These are phyloP conservation scores for Linnaemya tessellans DNA, from an alignment of 2,888 invertebrate species.

Conservation along the genomic window DNA sequence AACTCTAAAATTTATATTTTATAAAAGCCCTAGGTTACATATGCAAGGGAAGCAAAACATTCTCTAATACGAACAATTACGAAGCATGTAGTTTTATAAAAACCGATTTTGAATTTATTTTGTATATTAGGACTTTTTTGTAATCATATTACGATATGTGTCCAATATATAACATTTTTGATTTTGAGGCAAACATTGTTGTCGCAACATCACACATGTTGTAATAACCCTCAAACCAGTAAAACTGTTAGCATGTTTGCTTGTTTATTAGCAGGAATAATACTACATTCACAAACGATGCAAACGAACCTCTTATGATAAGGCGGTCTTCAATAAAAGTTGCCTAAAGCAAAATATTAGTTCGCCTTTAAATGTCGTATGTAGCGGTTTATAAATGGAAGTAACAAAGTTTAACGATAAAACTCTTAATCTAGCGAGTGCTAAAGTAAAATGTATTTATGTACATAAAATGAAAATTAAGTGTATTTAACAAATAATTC, in stretches of 20 bases:
- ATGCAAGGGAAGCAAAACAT: too few relatives aligned
- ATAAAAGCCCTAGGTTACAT: too few relatives aligned
- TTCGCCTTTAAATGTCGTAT: constrained; percentile 62
- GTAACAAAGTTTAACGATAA: not conserved
- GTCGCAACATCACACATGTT: constrained; percentile 49
- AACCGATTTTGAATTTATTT: too few relatives aligned
- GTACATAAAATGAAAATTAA: constrained; percentile 24
- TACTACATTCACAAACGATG: constrained; percentile 6
- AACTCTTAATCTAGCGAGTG: not conserved
- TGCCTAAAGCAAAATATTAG: constrained; percentile 62
- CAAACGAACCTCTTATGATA: constrained; percentile 40
- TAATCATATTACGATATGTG: too few relatives aligned
- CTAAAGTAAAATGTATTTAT: constrained; percentile 26
- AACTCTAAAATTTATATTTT: too few relatives aligned
- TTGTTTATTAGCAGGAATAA: constrained; percentile 10
- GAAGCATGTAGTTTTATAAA: too few relatives aligned
- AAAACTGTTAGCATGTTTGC: not conserved
- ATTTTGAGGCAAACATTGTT: not conserved
- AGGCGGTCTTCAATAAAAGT: constrained; percentile 51
- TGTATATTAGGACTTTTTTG: too few relatives aligned
- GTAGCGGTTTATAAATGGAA: constrained; percentile 39
- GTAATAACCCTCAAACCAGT: not conserved
- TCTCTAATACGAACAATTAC: too few relatives aligned
- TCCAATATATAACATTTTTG: not conserved
- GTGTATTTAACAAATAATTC: not conserved